Evolutionary conservation across 2,888 invertebrate species (phyloP), one percentile per base, ranked within the genome.

Genomic region (Acanthoscelides obtectus): DNA sequence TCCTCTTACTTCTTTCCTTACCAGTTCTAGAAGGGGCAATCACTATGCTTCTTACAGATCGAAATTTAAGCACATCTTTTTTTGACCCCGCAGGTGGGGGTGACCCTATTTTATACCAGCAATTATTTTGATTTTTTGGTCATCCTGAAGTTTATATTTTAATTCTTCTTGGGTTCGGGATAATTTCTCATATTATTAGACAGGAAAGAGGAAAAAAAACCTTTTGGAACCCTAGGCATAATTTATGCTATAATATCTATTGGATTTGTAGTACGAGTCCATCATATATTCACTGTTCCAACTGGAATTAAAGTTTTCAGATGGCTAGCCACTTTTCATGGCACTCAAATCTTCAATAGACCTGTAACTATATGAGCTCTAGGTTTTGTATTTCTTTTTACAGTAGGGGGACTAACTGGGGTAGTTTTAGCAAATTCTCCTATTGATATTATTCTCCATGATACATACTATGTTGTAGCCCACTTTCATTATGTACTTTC

Each of bases 101-200:
- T 71, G 94, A 94, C 71, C 94, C 93, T 1, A 90, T 94, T 86
- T 78, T 94, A 78, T 94, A 92, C 71, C 93, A 94, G 89, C 93
- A 94, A 84, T 86, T 94, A 88, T 94, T 95, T 87, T 94, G 94
- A 90, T 94, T 94, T 87, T 95, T 94, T 89, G 94, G 94, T 0
- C 94, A 94, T 72, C 94, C 94, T 12, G 94, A 94, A 90, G 93
- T 94, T 75, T 95, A 94, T 86, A 93, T 94, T 92, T 86, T 68
- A 25, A 27, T 68, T 68, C 22, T 68, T 8, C 68, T 25, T 4
- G 68, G 20, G 12, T 68, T 94, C 88, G 93, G 94, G 0, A 89
- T 94, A 88, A 91, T 94, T 84, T 93, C 92, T 0, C 93, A 94
- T 83, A 91, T 93, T 87, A 90, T 94, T 85, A 88, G 88, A 0